A percentile compares a stretch with the other conserved stretches of the same genome.
Conservation (phyloP, 2,113 vertebrate genomes). For the Rattus rattus region DNA sequence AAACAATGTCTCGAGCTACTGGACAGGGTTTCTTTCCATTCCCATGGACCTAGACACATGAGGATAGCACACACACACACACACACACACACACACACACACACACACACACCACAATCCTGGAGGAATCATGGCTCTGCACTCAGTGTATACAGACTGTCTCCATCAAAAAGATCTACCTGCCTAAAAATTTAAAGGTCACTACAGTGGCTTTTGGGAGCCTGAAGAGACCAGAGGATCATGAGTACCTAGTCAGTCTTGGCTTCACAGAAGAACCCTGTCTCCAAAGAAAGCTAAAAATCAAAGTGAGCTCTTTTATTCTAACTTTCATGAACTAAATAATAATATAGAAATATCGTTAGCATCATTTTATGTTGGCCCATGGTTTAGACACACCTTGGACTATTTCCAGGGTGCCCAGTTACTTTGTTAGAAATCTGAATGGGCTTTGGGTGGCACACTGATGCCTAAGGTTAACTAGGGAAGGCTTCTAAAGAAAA, state of each 20-base stretch:
- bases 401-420: not conserved
- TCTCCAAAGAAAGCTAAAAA: conserved; percentile 4
- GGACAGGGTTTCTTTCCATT: not conserved
- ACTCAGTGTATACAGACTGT: not conserved
- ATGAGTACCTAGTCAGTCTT: not conserved
- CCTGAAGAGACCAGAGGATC: not conserved
- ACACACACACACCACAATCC: not conserved
- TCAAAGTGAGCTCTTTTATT: not conserved
- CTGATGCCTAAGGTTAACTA: not conserved
- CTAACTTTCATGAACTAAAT: conserved; percentile 21
- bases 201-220: too few species aligned
- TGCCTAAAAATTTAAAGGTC: not conserved
- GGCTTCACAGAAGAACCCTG: not conserved
- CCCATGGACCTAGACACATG: not conserved
- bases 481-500: not conserved
- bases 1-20: not conserved
- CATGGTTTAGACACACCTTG: conserved; percentile 1
- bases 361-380: not conserved
- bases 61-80: not conserved
- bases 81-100: not conserved
- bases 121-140: not conserved
- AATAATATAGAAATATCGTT: not conserved
- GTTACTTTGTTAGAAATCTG: not conserved
- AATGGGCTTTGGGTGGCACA: not conserved
- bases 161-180: not conserved